Evolutionary conservation across 2,113 vertebrate genomes (phyloP).

Genomic region (Procapra przewalskii): DNA sequence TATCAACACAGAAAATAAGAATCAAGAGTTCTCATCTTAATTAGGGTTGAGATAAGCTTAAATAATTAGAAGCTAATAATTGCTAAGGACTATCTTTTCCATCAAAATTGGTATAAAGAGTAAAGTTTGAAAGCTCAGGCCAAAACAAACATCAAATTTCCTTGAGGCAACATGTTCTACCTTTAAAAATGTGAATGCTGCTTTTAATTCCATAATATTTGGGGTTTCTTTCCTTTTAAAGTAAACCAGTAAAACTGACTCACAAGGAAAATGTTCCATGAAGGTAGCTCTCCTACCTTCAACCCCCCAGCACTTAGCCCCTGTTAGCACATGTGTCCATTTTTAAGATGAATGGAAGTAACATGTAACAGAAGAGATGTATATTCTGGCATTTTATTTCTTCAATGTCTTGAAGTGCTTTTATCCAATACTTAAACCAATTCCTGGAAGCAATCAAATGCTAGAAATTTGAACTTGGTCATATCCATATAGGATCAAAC

Average conservation of each 20-base stretch:
- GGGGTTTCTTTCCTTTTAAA: not conserved
- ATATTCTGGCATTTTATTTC: not conserved
- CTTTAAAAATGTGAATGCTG: not conserved
- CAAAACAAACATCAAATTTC: not conserved
- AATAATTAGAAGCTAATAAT: not conserved
- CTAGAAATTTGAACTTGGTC: not conserved
- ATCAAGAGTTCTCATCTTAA: not conserved
- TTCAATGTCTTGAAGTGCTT: not conserved
- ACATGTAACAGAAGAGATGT: not conserved
- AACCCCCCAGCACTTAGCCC: not conserved
- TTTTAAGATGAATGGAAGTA: not conserved
- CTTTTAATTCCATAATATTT: not conserved
- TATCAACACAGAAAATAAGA: not conserved
- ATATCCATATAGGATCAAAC: not conserved
- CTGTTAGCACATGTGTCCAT: not conserved
- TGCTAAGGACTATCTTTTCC: not conserved
- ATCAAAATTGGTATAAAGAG: not conserved
- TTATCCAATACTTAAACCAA: not conserved
- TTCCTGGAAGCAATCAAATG: not conserved
- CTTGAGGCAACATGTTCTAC: not conserved
- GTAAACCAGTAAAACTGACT: not conserved
- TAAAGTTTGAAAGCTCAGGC: not conserved
- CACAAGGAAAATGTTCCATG: not conserved
- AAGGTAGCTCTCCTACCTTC: not conserved
- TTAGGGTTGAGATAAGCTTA: not conserved